phyloP scores from a whole-genome alignment of 2,113 vertebrate species.

The Crocuta crocuta region DNA sequence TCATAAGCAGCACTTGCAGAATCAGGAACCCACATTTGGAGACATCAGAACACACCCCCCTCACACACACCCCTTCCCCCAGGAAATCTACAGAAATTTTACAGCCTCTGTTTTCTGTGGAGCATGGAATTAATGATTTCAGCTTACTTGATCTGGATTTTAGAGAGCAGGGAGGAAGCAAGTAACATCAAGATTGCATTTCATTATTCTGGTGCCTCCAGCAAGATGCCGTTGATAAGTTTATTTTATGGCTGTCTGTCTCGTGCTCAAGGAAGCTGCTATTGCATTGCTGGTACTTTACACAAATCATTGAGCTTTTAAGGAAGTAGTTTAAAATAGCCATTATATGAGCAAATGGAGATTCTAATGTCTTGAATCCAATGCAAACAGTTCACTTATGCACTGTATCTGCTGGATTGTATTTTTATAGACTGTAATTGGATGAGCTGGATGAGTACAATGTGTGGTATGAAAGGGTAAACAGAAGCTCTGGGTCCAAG shows the following conservation, averaged over 20 bases:
- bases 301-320: background rate
- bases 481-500: background rate
- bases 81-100: background rate
- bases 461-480: background rate
- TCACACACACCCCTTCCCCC: background rate
- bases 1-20: background rate
- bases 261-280: conserved; percentile 30
- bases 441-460: background rate
- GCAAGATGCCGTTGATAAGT: background rate
- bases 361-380: conserved; percentile 43
- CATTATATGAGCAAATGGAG: conserved; percentile 19
- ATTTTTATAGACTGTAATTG: conserved; percentile 35
- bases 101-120: background rate
- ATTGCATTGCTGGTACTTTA: background rate
- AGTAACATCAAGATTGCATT: background rate
- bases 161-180: conserved; percentile 14
- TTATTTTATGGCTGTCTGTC: conserved; percentile 27
- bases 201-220: conserved; percentile 19
- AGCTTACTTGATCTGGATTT: background rate
- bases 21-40: background rate
- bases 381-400: background rate
- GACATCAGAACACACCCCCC: background rate
- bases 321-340: conserved; percentile 20
- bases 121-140: background rate
- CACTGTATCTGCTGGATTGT: background rate